Evolutionary conservation across 2,797 vertebrate species (phyloP).

Genomic region (Sebastes hubbsi): DNA sequence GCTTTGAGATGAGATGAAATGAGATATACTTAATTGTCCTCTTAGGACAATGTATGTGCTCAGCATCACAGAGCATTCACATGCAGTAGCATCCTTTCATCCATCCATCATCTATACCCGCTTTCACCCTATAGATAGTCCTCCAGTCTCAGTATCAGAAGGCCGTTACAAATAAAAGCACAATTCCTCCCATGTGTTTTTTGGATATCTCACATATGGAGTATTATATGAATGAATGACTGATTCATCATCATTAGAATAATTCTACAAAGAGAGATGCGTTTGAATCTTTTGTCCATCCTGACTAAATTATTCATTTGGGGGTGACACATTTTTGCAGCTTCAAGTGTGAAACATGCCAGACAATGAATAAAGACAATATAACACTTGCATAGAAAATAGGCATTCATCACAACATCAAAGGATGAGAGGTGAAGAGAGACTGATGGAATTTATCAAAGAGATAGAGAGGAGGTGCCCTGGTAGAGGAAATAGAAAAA

Average conservation of each 20-base stretch:
- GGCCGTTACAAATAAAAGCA: neutral
- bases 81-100: neutral
- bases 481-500: neutral
- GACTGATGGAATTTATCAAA: constrained; percentile 1
- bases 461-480: neutral
- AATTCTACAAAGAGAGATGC: neutral
- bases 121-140: neutral
- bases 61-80: neutral
- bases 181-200: neutral
- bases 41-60: neutral
- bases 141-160: neutral
- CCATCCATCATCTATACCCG: neutral
- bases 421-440: constrained; percentile 58
- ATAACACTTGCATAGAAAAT: neutral
- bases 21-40: neutral
- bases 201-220: neutral
- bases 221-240: neutral
- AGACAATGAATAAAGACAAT: neutral
- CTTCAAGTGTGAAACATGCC: constrained; percentile 20
- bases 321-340: constrained; percentile 14
- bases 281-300: neutral
- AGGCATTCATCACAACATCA: neutral
- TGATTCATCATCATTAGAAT: neutral
- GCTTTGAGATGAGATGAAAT: neutral
- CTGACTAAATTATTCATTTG: neutral